Evolutionary conservation across 2,888 invertebrate genomes (phyloP).

Genomic region (Drosophila aldrichi): DNA sequence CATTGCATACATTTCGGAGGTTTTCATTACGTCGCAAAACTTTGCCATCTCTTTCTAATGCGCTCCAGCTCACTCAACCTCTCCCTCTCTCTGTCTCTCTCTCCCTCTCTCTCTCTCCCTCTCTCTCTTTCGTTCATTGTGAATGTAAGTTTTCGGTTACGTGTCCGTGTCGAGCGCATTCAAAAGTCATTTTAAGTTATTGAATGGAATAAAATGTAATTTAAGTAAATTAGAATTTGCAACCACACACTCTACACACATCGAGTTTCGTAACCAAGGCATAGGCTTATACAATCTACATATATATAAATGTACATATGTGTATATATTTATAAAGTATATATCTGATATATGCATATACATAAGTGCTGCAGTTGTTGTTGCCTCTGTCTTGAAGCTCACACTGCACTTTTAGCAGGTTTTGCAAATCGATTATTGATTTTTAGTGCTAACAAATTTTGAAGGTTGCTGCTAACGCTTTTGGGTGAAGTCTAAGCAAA

Average conservation of each 20-base stretch:
- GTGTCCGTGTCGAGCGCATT: conserved; percentile 73
- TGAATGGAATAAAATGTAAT: conserved; percentile 79
- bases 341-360: conserved; percentile 28
- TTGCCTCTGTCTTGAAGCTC: conserved; percentile 16
- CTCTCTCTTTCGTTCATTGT: conserved; percentile 31
- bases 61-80: background rate
- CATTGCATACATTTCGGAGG: conserved; percentile 81
- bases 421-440: conserved; percentile 72
- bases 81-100: background rate
- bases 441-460: conserved; percentile 56
- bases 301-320: background rate
- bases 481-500: conserved; percentile 40
- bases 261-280: conserved; percentile 19
- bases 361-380: conserved; percentile 22
- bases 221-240: conserved; percentile 78
- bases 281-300: conserved; percentile 1
- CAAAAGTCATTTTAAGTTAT: conserved; percentile 80
- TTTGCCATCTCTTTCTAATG: conserved; percentile 50
- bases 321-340: background rate
- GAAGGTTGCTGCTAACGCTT: conserved; percentile 54
- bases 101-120: background rate
- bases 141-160: conserved; percentile 75
- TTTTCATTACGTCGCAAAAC: conserved; percentile 78
- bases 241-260: conserved; percentile 50
- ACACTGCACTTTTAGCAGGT: conserved; percentile 40